A percentile compares a stretch with the other conserved stretches of the same genome.
phyloP scores from a whole-genome alignment of 1,140 invertebrate species.

The Pantala flavescens region DNA sequence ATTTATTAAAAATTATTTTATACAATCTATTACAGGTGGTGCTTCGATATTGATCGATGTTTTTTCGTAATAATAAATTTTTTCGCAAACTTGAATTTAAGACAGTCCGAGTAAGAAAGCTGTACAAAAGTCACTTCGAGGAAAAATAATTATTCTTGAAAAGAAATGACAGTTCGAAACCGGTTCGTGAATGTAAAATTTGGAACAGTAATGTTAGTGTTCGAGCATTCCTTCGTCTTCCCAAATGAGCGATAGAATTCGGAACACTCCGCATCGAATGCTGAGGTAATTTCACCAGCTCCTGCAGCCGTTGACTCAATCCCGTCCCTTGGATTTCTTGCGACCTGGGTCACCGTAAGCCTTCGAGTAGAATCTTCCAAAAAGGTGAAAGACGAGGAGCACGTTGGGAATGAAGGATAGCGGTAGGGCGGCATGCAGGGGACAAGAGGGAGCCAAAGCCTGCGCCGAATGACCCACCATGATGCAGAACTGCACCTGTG shows the following conservation, averaged over 20 bases:
- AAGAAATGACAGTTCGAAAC: too few relatives aligned
- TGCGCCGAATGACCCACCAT: slow-evolving; percentile 44
- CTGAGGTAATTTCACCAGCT: neutral
- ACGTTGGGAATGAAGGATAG: slow-evolving; percentile 49
- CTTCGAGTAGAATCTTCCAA: slow-evolving; percentile 54
- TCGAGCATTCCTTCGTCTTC: neutral
- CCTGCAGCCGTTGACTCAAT: neutral
- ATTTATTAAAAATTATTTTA: too few relatives aligned
- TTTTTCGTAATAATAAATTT: too few relatives aligned
- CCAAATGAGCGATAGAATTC: neutral
- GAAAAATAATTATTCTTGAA: too few relatives aligned
- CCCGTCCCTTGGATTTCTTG: slow-evolving; percentile 92
- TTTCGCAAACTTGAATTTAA: too few relatives aligned
- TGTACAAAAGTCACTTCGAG: too few relatives aligned
- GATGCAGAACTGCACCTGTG: slow-evolving; percentile 52
- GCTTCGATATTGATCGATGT: too few relatives aligned
- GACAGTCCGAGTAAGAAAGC: too few relatives aligned
- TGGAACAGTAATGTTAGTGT: neutral
- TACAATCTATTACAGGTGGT: too few relatives aligned
- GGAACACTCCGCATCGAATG: neutral
- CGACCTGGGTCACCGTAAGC: slow-evolving; percentile 42
- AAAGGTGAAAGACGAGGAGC: slow-evolving; percentile 54
- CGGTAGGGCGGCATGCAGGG: slow-evolving; percentile 38
- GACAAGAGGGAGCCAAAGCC: slow-evolving; percentile 43
- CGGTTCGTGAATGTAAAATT: too few relatives aligned